Percentiles rank a stretch among this genome's conserved stretches.
Conservation (phyloP, 2,888 invertebrate species). For the Lycia hirtaria region DNA sequence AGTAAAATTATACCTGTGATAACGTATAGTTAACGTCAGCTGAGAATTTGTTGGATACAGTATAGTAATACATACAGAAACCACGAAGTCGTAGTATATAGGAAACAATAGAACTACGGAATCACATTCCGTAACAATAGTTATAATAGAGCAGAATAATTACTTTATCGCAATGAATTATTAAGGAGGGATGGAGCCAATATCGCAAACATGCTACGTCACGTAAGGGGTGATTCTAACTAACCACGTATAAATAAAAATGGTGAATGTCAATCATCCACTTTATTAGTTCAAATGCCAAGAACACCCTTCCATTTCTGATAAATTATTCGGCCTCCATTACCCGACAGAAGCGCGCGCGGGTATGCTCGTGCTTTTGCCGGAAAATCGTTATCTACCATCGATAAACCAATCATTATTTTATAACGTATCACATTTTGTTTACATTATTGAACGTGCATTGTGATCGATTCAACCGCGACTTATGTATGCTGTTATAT, state of each 20-base stretch:
- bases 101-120: background rate
- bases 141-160: background rate
- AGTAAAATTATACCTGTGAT: too few relatives aligned
- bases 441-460: conserved; percentile 42
- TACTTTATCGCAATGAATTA: background rate
- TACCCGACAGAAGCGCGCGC: conserved; percentile 14
- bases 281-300: conserved; percentile 23
- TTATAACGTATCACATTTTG: conserved; percentile 38
- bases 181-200: background rate
- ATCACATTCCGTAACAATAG: background rate
- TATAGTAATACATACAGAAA: background rate
- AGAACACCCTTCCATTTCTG: conserved; percentile 13
- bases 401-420: conserved; percentile 34
- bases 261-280: conserved; percentile 21
- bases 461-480: conserved; percentile 19
- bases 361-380: conserved; percentile 34
- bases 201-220: background rate
- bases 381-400: conserved; percentile 33
- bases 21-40: too few relatives aligned
- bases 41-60: background rate
- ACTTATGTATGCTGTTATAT: conserved; percentile 9
- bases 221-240: conserved; percentile 4
- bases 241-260: conserved; percentile 6
- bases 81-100: background rate
- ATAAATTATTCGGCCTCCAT: conserved; percentile 22